phyloP scores from a whole-genome alignment of 2,113 vertebrate species.

The Daboia siamensis region DNA sequence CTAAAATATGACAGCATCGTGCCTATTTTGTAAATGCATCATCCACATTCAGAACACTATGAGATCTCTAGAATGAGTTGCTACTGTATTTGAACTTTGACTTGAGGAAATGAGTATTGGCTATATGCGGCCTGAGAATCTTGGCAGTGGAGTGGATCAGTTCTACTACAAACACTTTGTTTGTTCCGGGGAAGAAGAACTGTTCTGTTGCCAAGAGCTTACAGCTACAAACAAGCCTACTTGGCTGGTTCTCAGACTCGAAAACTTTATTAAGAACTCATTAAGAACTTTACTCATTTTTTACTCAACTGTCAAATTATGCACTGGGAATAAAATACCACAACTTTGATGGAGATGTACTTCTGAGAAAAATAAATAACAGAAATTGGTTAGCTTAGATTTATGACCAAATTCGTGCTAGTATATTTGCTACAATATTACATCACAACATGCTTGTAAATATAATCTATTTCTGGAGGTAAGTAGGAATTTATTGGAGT shows the following conservation, averaged over 20 bases:
- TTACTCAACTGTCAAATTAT: background rate
- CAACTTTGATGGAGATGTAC: background rate
- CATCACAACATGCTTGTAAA: background rate
- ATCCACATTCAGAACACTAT: background rate
- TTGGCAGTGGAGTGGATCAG: background rate
- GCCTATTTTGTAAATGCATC: background rate
- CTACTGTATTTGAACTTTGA: background rate
- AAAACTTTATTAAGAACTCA: background rate
- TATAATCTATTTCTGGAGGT: background rate
- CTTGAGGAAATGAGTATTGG: background rate
- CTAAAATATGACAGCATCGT: background rate
- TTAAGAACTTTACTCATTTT: background rate
- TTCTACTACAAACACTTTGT: background rate
- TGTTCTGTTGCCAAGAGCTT: background rate
- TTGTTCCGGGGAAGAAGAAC: background rate
- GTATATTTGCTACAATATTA: background rate
- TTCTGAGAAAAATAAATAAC: background rate
- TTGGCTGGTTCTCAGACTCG: background rate
- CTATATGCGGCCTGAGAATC: background rate
- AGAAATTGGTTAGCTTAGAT: background rate
- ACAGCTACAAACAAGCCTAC: background rate
- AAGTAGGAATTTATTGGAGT: background rate
- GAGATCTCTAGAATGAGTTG: background rate
- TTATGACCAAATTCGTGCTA: background rate
- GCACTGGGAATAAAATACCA: background rate